Base-by-base conservation (phyloP, 2,797 vertebrate species). In the Lycodopsis pacificus region DNA sequence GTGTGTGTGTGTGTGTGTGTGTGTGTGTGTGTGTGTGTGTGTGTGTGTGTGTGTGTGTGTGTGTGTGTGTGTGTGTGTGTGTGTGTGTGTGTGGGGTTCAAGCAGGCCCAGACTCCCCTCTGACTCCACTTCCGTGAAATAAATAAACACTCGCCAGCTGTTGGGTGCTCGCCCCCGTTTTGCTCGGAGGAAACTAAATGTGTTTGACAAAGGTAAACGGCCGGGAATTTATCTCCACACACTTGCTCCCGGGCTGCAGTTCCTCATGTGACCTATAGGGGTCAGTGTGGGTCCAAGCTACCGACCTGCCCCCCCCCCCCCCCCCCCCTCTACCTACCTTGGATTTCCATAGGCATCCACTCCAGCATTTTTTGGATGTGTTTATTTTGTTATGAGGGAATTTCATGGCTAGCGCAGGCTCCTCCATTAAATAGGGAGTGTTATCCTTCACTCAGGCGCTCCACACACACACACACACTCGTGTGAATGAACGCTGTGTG, bases 211-310 rank as follows among this genome's bases (percentile, higher is more conserved):
- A 91, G 88, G 89, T 91, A 88, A 93, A 89, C 82, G 77, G 85
- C 68, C 71, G 84, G 86, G 82, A 89, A 90, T 89, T 87, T 87
- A 86, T 85, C 76, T 71, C 84, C 63, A 40, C 73, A 13, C 73
- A 83, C 64, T 42, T 25, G 56, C 73, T 27, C 62, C 68, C 79
- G 59, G 64, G 2, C 64, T 89, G 91, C 27, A 84, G 46, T 88
- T 27, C 78, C 65, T 0, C 0, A 0, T 2, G 12, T 7, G 54
- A 20, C 86, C 94, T 36, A 22, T 4, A 91, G 94, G 94, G 94
- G 95, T 58, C 95, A 94, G 91, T 94, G 89, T 94, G 93, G 90
- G 61, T 93, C 93, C 89, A 73, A 75, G 77, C 58, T 85, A 13
- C 20, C 20, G 0, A 3, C 14, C 3, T 1, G 75, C 72, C 61